Evolutionary conservation across 92 coral and sea anemone genomes (phyloP), one percentile per base, ranked within the genome.

Genomic region (Epizoanthus ramosus): DNA sequence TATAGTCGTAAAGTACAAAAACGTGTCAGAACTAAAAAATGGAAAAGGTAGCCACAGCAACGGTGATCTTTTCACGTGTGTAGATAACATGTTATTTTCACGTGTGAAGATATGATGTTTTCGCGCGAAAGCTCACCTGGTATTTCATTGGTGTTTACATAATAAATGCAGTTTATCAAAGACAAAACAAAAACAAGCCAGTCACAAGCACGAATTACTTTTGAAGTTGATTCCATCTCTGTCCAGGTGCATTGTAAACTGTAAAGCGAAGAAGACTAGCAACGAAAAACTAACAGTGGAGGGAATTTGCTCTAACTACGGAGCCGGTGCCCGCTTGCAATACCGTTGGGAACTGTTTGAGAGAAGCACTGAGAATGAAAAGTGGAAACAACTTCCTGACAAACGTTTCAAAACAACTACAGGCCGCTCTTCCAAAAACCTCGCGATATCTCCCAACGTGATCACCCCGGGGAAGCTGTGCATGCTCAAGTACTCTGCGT

Each of bases 261-360:
- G 82, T 57, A 15, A 61, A 13, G 12, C 10, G 12, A 88, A 88
- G 64, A 84, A 56, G 63, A 74, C 61, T 79, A 72, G 76, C 7
- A 64, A 88, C n/a, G 83, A 71, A 10, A 77, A 58, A 15, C 63
- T 88, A 41, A 50, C 85, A 25, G 77, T 79, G 22, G 63, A 8
- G 25, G 79, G 83, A 56, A 66, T 8, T 3, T 85, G 88, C 59
- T 25, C 56, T 3, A 88, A 88, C 52, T 88, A 87, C n/a, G 88
- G 83, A 24, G 85, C 75, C 18, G 33, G 61, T 7, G 63, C 23
- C 45, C 43, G 24, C 3, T 47, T 92, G 14, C 17, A 61, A 17
- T 75, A 87, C 52, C 60, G 66, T 63, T 92, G 97, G 97, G 86
- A 85, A 4, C 54, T 92, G 56, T 50, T 64, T 68, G 68, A 81